Evolutionary conservation across 2,797 vertebrate genomes (phyloP).

Genomic region (Zalophus californianus): DNA sequence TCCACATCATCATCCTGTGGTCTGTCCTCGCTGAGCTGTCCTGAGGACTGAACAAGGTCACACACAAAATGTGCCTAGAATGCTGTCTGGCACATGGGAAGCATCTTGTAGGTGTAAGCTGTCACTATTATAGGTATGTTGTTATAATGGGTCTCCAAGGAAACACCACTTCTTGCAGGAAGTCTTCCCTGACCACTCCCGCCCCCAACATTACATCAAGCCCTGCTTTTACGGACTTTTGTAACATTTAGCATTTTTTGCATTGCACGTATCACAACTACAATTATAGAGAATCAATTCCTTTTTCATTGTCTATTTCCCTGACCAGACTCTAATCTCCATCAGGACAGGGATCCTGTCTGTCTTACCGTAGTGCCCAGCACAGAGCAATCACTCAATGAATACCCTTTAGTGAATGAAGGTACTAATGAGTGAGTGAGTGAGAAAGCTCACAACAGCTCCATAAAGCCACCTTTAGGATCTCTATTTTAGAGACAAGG

Average conservation of each 20-base stretch:
- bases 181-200: not conserved
- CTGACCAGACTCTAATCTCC: not conserved
- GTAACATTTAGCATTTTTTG: not conserved
- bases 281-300: not conserved
- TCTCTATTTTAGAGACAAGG: not conserved
- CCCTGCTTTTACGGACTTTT: not conserved
- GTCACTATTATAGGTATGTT: too few relatives aligned
- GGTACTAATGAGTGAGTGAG: not conserved
- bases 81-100: not conserved
- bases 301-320: not conserved
- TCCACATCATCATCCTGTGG: not conserved
- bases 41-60: not conserved
- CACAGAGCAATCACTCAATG: not conserved
- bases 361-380: not conserved
- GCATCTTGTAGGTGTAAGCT: rapidly evolving
- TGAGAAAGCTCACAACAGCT: not conserved
- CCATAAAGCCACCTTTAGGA: not conserved
- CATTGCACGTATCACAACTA: not conserved
- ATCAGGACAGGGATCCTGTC: not conserved
- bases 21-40: not conserved
- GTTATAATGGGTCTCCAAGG: not conserved
- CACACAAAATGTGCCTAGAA: not conserved
- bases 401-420: not conserved
- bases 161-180: not conserved
- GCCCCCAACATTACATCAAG: rapidly evolving